Conservation (phyloP, 2,888 invertebrate genomes). For the Scaptomyza caliginosa region DNA sequence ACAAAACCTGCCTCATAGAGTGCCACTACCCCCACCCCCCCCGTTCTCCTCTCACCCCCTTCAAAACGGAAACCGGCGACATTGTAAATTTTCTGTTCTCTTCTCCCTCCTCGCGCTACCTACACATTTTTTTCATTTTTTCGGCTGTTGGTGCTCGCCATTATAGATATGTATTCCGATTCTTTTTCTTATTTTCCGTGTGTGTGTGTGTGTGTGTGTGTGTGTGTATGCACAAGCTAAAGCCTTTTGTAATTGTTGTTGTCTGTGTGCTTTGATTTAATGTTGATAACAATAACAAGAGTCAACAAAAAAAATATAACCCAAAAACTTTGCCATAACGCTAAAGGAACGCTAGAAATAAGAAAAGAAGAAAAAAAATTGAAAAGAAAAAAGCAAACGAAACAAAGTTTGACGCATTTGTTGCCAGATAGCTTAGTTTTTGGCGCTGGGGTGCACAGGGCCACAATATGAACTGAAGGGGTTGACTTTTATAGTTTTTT, state of each 20-base stretch:
- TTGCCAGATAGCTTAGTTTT: slow-evolving; percentile 47
- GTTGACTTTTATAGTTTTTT: slow-evolving; percentile 80
- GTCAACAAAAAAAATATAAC: slow-evolving; percentile 44
- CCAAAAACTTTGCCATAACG: slow-evolving; percentile 62
- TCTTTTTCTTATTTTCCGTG: slow-evolving; percentile 37
- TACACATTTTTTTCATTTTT: slow-evolving; percentile 10
- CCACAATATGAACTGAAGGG: slow-evolving; percentile 26
- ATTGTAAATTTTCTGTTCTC: slow-evolving; percentile 74
- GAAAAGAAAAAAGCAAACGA: slow-evolving; percentile 20
- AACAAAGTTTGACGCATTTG: slow-evolving; percentile 55
- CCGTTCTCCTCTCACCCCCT: not conserved
- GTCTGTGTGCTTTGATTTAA: slow-evolving; percentile 78
- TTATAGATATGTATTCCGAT: slow-evolving; percentile 60
- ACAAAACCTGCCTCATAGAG: slow-evolving; percentile 18
- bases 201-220: slow-evolving; percentile 9
- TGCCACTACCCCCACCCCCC: slow-evolving; percentile 2
- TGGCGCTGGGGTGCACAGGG: slow-evolving; percentile 10
- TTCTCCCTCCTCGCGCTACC: not conserved
- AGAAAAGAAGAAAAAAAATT: slow-evolving; percentile 4
- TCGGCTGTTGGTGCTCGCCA: slow-evolving; percentile 32
- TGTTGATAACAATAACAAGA: slow-evolving; percentile 77
- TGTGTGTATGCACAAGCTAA: slow-evolving; percentile 38
- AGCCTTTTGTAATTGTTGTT: slow-evolving; percentile 75
- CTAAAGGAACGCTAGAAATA: slow-evolving; percentile 32
- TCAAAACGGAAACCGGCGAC: slow-evolving; percentile 75